Evolutionary conservation across 2,888 invertebrate genomes (phyloP), one percentile per base, ranked within the genome.

Genomic region (Galeopsomyia nigrocyanea): DNA sequence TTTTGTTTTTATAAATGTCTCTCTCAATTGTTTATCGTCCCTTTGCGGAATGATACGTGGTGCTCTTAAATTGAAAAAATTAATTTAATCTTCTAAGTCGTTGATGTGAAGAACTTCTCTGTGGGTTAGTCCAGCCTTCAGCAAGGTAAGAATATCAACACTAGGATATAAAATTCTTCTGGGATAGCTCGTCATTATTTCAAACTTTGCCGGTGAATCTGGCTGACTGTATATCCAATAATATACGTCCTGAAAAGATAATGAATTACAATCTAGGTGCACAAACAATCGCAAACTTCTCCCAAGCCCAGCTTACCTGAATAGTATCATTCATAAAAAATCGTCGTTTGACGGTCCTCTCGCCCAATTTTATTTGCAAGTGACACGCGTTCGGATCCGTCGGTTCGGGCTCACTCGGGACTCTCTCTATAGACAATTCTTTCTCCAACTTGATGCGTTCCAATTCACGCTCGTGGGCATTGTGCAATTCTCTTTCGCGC

Each of bases 161-260:
- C 86, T 84, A 71, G 84, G 84, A 78, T 92, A 90, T 68, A 98
- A 88, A 75, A 94, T 91, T 77, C 95, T 91, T 84, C 96, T 95
- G 0, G 98, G 98, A 86, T 96, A 98, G 88, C 97, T 98, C 77
- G 96, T 97, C 62, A 96, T 95, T 77, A 98, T 96, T 88, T 98
- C 75, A 16, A 75, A 75, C 6, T 75, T 73, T 19, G 62, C 50
- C 26, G 1, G 98, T 16, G 98, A 93, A 80, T 93, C 92, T 5
- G 96, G 95, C 88, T 98, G 96, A 84, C 97, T 97, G 88, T 98
- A 97, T 77, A 98, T 95, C 88, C 94, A 98, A 87, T 96, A 94
- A 88, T 96, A 97, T 76, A 99, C 90, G 84, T 95, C 94, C 97
- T 98, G 88, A 47, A 90, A 89, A 57, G 47, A 16, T 14, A 14